Base-by-base conservation (phyloP, 2,888 invertebrate species). In the Taphrorychus bicolor region DNA sequence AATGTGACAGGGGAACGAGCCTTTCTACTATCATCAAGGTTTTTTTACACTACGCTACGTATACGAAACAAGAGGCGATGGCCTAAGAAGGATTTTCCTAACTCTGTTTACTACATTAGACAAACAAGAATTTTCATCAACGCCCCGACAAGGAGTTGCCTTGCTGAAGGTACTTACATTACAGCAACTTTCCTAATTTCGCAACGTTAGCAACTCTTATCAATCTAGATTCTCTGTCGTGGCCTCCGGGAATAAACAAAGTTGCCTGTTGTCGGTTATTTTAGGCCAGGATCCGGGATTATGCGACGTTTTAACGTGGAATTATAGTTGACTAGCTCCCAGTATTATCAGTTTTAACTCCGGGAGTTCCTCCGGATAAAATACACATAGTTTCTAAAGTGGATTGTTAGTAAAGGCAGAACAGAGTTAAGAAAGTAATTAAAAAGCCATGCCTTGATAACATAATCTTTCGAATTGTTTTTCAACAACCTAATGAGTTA, bases 181-280 rank as follows among this genome's bases (percentile, higher is more conserved):
- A 17, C 45, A 53, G 51, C 45, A 54, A 62, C 62, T 62, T 62
- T 24, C 19, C 24, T 62, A 62, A 62, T 62, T 61, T 62, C 48
- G 40, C 56, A 40, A 56, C 19, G 56, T 56, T 56, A 40, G 3
- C 23, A 45, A 52, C 54, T 56, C 62, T 62, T 62, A 62, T 62
- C 62, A 62, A 62, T 62, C 54, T 45, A 16, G 54, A 23, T 62
- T 54, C 48, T 54, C 56, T 18, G 48, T 19, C 45, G 24, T 56
- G 24, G 24, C 40, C n/a, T 24, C 45, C 54, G 22, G 54, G 61
- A 53, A 61, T 40, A 53, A 53, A 60, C 60, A 54, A 54, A 61
- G 42, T 61, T 61, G 24, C 16, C 19, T 48, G 58, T 61, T 60
- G 52, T 52, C 52, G 54, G 54, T 61, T 61, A 61, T 61, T 61